Evolutionary conservation across 2,113 vertebrate species (phyloP), one percentile per base, ranked within the genome.

Genomic region (Isurus oxyrinchus): DNA sequence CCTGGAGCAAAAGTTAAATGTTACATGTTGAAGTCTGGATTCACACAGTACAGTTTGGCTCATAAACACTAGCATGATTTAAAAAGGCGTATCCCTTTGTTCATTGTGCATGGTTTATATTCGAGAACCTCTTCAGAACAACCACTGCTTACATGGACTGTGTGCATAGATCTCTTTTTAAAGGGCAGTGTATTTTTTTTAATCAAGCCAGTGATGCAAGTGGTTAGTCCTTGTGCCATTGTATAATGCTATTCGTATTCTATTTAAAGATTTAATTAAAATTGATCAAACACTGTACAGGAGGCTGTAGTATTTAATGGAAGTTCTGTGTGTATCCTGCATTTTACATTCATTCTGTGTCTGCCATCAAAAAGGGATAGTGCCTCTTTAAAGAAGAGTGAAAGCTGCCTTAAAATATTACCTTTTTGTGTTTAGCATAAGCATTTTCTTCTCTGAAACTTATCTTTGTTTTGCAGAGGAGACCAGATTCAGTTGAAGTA

Each of bases 201-300:
- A 67, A 95, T 72, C 67, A 23, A 69, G 94, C 66, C 94, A 72
- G 44, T 95, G 66, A 95, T 95, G 66, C 40, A 69, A 53, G 94
- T 95, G 93, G 93, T 95, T 95, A 67, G 93, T 76, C 67, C 67
- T 72, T 55, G 94, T 95, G 94, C 67, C 66, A 72, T 95, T 95
- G 94, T 95, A 72, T 61, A 95, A 95, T 95, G 94, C 94, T 95
- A 72, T 72, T 95, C 27, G 94, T 95, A 72, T 72, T 95, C 94
- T 95, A 95, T 95, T 95, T 95, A 95, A 95, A 95, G 94, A 55
- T 95, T 95, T 95, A 95, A 95, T 95, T 95, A 95, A 95, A 95
- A 95, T 72, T 95, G 67, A 95, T 95, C 94, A 95, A 95, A 95
- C 94, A 69, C 67, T 95, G 94, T 95, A 95, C 94, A 95, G 94